Base-by-base conservation (phyloP, 2,888 invertebrate species). In the Pollenia angustigena region DNA sequence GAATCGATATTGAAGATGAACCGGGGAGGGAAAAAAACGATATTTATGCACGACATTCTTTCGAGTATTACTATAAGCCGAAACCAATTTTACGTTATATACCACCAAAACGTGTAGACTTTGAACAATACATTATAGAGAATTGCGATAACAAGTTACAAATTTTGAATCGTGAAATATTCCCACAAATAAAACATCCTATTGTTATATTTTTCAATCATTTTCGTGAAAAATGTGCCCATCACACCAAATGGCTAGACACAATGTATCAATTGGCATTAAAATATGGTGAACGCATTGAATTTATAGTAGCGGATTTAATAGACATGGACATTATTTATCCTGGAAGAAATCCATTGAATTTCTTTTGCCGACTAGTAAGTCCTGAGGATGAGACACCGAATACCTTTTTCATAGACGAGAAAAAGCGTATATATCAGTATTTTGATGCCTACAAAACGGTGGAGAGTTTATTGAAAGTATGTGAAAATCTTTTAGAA, bases 401-500 rank as follows among this genome's bases (percentile, higher is more conserved):
- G 0, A 32, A 44, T 8, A 44, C 50, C 0, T 85, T 40, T 72
- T 71, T 58, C 6, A 78, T 76, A 46, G 85, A 85, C 60, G 64
- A 68, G 10, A 76, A 72, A 18, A 81, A 78, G 60, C 54, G 66
- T 8, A 72, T 85, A 50, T 11, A 81, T 14, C 0, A 50, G 12
- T 48, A 60, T 18, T 60, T 40, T 12, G 81, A 85, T 42, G 52
- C 56, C 56, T 76, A 71, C 16, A 18, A 62, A 7, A 66, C 50
- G 1, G 12, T 58, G 4, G 80, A 81, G 11, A 74, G 11, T 4
- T 74, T 90, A 12, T 69, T 14, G 6, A 32, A 62, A 42, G 89
- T 88, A 58, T 89, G 88, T 75, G 58, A 66, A 4, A 46, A 88
- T 11, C 42, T 90, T n/a, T 48, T 86, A 32, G 69, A 23, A 23